phyloP scores from a whole-genome alignment of 2,888 invertebrate genomes.

The Erebia aethiops region DNA sequence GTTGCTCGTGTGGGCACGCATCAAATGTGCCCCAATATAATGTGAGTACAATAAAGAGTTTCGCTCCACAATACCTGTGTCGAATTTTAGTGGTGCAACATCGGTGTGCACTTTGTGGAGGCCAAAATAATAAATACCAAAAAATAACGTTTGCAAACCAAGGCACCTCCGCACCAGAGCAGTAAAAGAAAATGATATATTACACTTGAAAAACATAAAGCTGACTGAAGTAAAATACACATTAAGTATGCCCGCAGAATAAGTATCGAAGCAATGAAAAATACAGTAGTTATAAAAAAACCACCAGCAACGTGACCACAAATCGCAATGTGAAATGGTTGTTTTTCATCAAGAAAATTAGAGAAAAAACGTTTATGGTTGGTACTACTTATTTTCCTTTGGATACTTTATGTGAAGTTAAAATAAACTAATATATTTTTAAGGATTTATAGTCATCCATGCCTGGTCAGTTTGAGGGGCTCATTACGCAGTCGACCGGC shows the following conservation, averaged over 20 bases:
- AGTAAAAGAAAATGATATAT: constrained; percentile 15
- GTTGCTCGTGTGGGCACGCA: constrained; percentile 65
- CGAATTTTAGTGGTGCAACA: constrained; percentile 62
- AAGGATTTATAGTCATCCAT: constrained; percentile 31
- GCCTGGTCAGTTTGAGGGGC: constrained; percentile 35
- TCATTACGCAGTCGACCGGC: constrained; percentile 69
- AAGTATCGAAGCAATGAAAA: too few relatives aligned
- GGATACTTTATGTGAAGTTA: background rate
- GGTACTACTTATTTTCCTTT: too few relatives aligned
- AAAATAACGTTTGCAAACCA: constrained; percentile 8
- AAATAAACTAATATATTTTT: constrained; percentile 15
- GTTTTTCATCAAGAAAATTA: background rate
- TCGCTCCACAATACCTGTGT: constrained; percentile 54
- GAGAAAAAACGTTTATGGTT: too few relatives aligned
- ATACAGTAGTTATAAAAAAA: background rate
- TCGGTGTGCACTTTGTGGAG: constrained; percentile 37
- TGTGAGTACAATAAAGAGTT: constrained; percentile 47
- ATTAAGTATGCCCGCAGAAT: too few relatives aligned
- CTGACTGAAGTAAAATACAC: background rate
- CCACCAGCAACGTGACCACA: background rate
- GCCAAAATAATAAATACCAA: constrained; percentile 14
- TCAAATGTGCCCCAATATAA: constrained; percentile 51
- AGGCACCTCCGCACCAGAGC: background rate
- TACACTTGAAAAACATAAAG: background rate
- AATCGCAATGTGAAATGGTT: background rate